Conservation (phyloP, 2,888 invertebrate species). For the Uropetala carovei region DNA sequence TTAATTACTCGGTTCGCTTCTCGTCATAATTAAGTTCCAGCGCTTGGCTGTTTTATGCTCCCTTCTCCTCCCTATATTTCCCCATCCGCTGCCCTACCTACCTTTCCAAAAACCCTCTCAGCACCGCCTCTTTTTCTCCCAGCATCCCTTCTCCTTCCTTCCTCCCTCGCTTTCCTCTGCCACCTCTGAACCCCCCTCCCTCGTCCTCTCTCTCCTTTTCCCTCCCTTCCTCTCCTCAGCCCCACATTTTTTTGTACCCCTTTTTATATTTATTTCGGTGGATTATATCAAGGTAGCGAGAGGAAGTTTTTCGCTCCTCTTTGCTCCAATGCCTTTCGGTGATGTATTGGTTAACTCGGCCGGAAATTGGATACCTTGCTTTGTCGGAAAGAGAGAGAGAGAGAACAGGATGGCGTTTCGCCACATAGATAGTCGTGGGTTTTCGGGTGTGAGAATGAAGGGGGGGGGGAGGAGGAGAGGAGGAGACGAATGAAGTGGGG, state of each 20-base stretch:
- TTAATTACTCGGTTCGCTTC: conserved; percentile 65
- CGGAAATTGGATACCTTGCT: conserved; percentile 60
- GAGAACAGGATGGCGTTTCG: neutral
- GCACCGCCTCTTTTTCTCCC: neutral
- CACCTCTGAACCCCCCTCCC: neutral
- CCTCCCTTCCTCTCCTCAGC: neutral
- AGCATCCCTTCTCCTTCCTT: neutral
- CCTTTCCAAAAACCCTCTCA: neutral
- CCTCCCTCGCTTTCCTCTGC: neutral
- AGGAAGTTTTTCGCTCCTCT: conserved; percentile 8
- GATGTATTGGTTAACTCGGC: conserved; percentile 58
- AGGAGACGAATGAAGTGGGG: neutral
- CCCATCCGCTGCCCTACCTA: neutral
- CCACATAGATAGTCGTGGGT: neutral
- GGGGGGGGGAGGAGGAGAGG: neutral
- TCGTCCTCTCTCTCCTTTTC: neutral
- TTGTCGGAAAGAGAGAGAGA: neutral
- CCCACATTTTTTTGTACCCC: neutral
- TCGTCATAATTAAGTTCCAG: conserved; percentile 65
- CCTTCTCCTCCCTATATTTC: neutral
- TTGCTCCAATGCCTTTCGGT: neutral
- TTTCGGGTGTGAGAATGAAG: neutral
- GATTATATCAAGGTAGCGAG: conserved; percentile 29
- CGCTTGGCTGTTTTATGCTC: conserved; percentile 62
- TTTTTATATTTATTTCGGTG: neutral